Evolutionary conservation across 2,888 invertebrate genomes (phyloP), one percentile per base, ranked within the genome.

Genomic region (Drosophila siamana): DNA sequence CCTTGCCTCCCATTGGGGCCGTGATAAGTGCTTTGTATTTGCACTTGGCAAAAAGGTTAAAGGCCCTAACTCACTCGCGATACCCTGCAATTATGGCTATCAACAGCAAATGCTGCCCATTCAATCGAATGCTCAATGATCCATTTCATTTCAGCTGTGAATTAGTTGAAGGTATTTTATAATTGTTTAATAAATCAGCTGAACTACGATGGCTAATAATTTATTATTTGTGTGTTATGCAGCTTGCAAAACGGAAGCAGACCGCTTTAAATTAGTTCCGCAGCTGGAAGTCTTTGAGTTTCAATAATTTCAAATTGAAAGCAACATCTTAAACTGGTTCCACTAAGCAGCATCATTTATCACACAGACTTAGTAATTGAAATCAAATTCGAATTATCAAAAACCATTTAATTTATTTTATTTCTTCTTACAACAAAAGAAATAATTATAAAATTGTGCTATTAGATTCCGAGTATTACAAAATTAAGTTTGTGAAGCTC

Each of bases 11-110:
- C 28, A 16, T 13, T 54, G 9, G 15, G 15, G 55, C 15, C 55
- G 55, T 44, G 57, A 44, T 64, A 64, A 64, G 64, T 64, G 64
- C 59, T 51, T 51, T 51, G 57, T 64, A 64, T 64, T 64, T 64
- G 64, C 64, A 57, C 55, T 47, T 55, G 16, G 13, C 46, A 22
- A 47, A 47, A 54, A 51, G 64, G 51, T 44, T 46, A 22, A 16
- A 46, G 59, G 24, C 30, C 36, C 36, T 36, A 13, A 7, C 2
- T 33, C 33, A 1, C 7, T 26, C 5, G 0, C 4, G 11, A 55
- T 55, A 44, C 22, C 33, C 38, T 56, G 8, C 4, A 57, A 38
- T 19, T 40, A n/a, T 6, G 2, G 11, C 33, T n/a, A 5, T 2
- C 9, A 19, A 33, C n/a, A 28, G 16, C 8, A 13, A 24, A 19